Evolutionary conservation across 1,140 invertebrate species (phyloP).

Genomic region (Pristionchus pacificus): DNA sequence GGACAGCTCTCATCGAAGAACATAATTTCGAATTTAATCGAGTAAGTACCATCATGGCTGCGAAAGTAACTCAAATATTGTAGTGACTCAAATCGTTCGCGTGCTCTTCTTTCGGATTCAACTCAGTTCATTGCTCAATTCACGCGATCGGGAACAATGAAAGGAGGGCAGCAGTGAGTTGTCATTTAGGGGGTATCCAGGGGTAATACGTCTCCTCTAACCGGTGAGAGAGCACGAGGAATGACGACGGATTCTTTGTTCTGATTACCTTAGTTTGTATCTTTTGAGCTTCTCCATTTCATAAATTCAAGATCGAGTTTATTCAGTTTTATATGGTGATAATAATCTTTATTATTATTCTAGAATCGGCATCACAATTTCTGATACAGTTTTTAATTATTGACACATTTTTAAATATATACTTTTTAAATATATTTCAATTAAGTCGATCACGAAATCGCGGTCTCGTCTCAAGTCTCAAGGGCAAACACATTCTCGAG

Average conservation of each 20-base stretch:
- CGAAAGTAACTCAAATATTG: conserved; percentile 3
- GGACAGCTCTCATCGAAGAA: conserved; percentile 28
- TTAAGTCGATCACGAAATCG: conserved; percentile 13
- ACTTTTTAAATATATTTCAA: no score
- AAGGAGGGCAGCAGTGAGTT: conserved; percentile 3
- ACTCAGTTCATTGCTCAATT: conserved; percentile 25
- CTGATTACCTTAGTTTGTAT: no score
- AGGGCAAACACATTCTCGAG: conserved; percentile 22
- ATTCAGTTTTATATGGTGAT: no score
- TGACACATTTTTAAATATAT: no score
- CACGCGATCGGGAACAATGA: not conserved
- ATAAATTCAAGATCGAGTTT: no score
- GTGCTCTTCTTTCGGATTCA: conserved; percentile 30
- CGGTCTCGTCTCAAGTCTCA: conserved; percentile 15
- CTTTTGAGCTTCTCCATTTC: no score
- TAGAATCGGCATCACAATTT: no score
- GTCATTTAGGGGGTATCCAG: not conserved
- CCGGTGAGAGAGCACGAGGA: no score
- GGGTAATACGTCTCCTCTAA: not conserved
- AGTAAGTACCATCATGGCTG: conserved; percentile 4
- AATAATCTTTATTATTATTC: no score
- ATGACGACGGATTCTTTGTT: no score
- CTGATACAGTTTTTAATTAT: no score
- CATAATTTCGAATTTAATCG: conserved; percentile 20
- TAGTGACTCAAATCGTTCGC: conserved; percentile 32